These are phyloP conservation scores for Phaethornis superciliosus DNA, from an alignment of 2,113 vertebrate species.

Conservation along the genomic window DNA sequence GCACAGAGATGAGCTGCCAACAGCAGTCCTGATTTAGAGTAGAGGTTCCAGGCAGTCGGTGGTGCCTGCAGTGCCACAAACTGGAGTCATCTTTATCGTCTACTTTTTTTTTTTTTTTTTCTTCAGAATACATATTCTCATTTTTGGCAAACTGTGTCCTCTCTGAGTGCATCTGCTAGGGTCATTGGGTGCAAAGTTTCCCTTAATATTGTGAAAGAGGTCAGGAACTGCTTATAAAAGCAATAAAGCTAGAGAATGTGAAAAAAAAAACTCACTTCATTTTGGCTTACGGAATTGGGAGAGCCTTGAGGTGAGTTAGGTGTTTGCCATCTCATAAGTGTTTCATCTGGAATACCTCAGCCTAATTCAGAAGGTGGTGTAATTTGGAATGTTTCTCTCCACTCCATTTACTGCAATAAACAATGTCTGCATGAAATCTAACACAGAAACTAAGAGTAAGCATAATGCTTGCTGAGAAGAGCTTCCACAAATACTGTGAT, in stretches of 20 bases:
- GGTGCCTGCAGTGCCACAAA: neutral
- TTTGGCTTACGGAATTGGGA: neutral
- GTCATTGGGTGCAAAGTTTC: accelerated
- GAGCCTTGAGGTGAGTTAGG: neutral
- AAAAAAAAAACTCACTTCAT: neutral
- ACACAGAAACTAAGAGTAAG: neutral
- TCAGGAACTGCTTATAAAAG: neutral
- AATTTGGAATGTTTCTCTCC: neutral
- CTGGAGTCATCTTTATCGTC: neutral
- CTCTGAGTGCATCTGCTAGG: neutral
- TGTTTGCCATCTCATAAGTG: neutral
- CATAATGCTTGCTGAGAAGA: neutral
- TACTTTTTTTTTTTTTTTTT: neutral
- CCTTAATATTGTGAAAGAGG: neutral
- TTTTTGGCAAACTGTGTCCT: neutral
- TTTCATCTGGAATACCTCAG: neutral
- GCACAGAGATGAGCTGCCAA: accelerated
- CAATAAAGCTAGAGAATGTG: neutral
- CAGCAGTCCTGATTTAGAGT: accelerated
- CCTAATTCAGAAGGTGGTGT: accelerated
- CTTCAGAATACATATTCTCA: neutral
- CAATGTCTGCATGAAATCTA: neutral
- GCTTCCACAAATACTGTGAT: neutral
- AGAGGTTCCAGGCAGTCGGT: accelerated
- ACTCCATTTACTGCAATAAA: neutral